phyloP scores from a whole-genome alignment of 2,888 invertebrate species.

The Spisula solida region DNA sequence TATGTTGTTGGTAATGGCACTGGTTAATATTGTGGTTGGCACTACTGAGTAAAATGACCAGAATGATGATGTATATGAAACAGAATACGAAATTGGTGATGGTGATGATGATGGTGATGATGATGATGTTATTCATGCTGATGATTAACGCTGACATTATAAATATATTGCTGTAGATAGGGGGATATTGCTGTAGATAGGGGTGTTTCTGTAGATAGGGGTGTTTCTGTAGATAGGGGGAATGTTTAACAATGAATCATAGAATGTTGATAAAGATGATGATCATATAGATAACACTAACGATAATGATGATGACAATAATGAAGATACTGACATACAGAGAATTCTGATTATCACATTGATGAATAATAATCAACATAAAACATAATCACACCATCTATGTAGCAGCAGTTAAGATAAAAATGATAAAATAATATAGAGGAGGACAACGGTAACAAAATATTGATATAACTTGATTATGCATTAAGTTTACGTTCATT shows the following conservation, averaged over 20 bases:
- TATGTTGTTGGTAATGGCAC: no score
- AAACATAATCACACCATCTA: neutral
- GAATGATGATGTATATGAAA: neutral
- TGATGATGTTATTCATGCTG: neutral
- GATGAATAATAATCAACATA: conserved; percentile 9
- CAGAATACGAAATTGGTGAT: no score
- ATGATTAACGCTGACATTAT: neutral
- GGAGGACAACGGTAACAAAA: neutral
- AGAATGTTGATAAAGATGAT: neutral
- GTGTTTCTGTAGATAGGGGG: neutral
- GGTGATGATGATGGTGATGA: neutral
- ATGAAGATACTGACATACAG: neutral
- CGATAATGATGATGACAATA: neutral
- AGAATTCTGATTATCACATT: neutral
- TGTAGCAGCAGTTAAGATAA: neutral
- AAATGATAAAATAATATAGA: neutral
- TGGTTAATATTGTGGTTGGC: no score
- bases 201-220: no score
- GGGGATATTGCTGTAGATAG: no score
- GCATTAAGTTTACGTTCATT: neutral
- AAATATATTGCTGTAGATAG: neutral
- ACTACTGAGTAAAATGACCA: neutral
- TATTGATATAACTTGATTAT: neutral
- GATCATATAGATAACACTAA: neutral
- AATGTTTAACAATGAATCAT: neutral